Evolutionary conservation across 2,797 vertebrate species (phyloP).

Genomic region (Prionace glauca): DNA sequence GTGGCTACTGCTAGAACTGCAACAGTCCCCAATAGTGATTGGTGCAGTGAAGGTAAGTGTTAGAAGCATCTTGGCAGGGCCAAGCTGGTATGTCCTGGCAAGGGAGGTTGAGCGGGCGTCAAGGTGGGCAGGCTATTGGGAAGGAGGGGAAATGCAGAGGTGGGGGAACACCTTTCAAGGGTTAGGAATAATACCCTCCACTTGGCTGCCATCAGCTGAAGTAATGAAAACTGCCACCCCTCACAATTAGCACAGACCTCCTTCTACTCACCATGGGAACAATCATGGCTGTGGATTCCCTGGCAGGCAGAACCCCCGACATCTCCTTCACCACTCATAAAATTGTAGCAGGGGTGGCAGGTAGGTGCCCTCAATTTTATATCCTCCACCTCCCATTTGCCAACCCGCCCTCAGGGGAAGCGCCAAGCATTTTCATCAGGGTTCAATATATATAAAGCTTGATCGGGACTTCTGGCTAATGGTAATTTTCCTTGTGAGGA

Average conservation of each 20-base stretch:
- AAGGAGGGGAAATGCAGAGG: neutral
- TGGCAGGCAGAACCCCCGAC: neutral
- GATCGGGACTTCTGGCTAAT: neutral
- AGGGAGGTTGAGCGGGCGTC: neutral
- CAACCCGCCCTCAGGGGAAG: neutral
- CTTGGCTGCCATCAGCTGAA: too few species aligned
- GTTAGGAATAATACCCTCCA: too few species aligned
- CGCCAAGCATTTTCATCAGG: neutral
- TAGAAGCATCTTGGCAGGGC: too few species aligned
- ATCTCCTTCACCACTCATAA: neutral
- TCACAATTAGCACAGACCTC: neutral
- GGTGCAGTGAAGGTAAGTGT: too few species aligned
- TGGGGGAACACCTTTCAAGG: neutral
- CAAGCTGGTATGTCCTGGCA: neutral
- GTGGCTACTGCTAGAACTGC: neutral
- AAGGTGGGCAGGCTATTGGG: neutral
- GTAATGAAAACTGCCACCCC: neutral
- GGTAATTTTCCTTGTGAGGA: neutral
- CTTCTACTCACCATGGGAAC: neutral
- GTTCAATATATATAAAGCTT: neutral
- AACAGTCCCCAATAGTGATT: neutral
- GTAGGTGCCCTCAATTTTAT: neutral
- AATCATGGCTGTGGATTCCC: neutral
- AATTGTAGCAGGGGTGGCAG: neutral
- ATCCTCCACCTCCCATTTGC: too few species aligned